phyloP scores from a whole-genome alignment of 2,797 vertebrate genomes.

The Galagoides demidoff region DNA sequence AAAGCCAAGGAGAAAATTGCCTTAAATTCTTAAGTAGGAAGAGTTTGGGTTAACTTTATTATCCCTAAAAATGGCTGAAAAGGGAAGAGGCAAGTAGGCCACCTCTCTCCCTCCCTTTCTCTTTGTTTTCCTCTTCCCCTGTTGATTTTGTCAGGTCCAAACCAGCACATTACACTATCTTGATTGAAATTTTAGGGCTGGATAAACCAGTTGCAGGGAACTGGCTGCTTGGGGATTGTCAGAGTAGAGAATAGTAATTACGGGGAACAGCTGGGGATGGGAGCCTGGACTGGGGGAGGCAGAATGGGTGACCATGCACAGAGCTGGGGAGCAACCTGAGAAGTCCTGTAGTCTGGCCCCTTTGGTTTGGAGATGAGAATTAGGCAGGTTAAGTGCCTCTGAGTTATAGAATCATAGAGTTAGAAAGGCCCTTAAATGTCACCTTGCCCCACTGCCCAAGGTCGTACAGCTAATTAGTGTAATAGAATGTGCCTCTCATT shows the following conservation, averaged over 20 bases:
- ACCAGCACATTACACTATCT: background rate
- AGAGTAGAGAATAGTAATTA: background rate
- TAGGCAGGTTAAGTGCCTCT: background rate
- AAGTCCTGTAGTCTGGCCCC: background rate
- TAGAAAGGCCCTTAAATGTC: conserved; percentile 44
- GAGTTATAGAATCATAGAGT: background rate
- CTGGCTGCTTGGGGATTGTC: background rate
- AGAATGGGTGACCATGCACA: background rate
- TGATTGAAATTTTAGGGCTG: background rate
- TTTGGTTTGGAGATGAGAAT: background rate
- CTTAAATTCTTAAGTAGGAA: background rate
- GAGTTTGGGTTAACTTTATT: background rate
- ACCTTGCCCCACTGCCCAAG: conserved; percentile 73
- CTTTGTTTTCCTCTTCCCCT: background rate
- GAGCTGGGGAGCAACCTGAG: background rate
- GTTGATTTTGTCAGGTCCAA: background rate
- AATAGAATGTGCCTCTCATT: conserved; percentile 34
- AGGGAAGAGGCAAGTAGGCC: background rate
- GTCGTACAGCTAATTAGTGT: conserved; percentile 74
- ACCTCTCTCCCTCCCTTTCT: no score
- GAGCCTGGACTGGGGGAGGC: background rate
- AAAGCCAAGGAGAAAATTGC: background rate
- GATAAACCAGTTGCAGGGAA: background rate
- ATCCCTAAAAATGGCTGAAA: background rate
- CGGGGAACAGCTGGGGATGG: no score